Evolutionary conservation across 2,797 vertebrate species (phyloP).

Genomic region (Halcyon smyrnensis): DNA sequence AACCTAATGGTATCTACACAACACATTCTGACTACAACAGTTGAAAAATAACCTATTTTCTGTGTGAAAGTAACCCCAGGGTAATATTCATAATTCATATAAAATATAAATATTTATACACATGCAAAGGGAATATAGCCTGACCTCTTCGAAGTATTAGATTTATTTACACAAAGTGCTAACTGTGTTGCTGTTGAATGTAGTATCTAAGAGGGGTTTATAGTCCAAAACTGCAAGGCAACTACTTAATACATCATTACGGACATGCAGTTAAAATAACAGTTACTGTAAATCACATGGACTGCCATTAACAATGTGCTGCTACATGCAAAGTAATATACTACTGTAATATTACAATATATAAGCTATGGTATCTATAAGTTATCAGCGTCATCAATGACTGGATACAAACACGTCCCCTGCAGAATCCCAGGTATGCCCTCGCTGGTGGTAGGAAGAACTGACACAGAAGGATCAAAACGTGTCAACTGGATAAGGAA

Average conservation of each 20-base stretch:
- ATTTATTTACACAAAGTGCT: constrained; percentile 3
- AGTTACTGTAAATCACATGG: background rate
- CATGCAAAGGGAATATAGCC: background rate
- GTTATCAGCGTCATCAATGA: background rate
- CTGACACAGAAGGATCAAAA: background rate
- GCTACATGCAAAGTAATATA: background rate
- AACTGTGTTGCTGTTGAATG: background rate
- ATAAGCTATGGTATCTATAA: rapidly evolving
- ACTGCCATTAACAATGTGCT: background rate
- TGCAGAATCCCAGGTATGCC: background rate
- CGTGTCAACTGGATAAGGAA: background rate
- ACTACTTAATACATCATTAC: background rate
- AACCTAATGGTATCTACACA: background rate
- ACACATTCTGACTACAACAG: background rate
- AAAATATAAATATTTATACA: constrained; percentile 57
- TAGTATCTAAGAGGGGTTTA: background rate
- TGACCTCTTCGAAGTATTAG: background rate
- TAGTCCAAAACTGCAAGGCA: background rate
- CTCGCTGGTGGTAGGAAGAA: background rate
- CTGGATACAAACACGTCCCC: background rate
- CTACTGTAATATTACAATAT: background rate
- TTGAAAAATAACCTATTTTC: constrained; percentile 58
- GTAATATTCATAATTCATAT: constrained; percentile 50
- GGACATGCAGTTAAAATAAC: background rate
- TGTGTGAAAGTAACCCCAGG: constrained; percentile 38